phyloP scores from a whole-genome alignment of 2,797 vertebrate species.

The Cyclopterus lumpus region DNA sequence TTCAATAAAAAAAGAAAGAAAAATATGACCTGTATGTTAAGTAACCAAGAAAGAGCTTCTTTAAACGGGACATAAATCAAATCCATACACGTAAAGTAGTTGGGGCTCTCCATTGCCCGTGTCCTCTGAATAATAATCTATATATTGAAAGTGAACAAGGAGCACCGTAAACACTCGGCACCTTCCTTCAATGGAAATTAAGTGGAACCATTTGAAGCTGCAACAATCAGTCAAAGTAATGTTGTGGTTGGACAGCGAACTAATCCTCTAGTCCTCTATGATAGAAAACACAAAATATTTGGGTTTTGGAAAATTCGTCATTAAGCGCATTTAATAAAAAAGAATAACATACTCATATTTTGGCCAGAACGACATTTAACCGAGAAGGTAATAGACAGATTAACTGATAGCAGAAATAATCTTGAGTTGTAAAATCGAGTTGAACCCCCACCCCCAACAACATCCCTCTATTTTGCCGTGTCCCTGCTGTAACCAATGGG shows the following conservation, averaged over 20 bases:
- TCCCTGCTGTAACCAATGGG: no score
- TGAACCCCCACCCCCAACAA: no score
- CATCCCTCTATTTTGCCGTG: no score
- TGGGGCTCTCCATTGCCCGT: no score
- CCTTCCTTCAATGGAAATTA: not conserved
- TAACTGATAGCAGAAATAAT: not conserved
- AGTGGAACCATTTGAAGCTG: not conserved
- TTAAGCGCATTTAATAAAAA: not conserved
- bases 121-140: not conserved
- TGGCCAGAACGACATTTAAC: not conserved
- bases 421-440: no score
- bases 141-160: no score
- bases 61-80: not conserved
- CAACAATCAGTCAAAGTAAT: no score
- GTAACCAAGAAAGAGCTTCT: not conserved
- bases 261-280: no score
- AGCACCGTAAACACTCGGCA: no score
- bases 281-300: not conserved
- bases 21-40: no score
- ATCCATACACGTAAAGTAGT: not conserved
- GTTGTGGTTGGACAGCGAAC: no score
- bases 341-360: not conserved
- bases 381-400: not conserved
- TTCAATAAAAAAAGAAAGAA: no score
- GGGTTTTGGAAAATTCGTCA: not conserved